Conservation (phyloP, 2,888 invertebrate genomes). For the Agrilus cyanescens region DNA sequence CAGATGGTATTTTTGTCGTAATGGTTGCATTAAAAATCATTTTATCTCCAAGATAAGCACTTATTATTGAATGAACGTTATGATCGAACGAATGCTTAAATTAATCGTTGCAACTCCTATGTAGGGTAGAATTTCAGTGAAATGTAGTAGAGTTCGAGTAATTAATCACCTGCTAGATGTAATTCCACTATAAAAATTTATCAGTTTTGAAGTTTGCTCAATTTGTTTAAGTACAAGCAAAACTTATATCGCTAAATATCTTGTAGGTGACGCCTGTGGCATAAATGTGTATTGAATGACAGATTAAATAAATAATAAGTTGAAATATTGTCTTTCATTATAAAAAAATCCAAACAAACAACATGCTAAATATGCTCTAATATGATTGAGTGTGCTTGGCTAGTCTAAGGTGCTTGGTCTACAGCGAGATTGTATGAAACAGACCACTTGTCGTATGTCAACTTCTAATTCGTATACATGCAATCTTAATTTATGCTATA, state of each 20-base stretch:
- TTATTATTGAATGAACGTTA: constrained; percentile 22
- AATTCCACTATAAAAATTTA: constrained; percentile 15
- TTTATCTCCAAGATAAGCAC: constrained; percentile 3
- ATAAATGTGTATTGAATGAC: constrained; percentile 31
- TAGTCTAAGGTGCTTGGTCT: too few relatives aligned
- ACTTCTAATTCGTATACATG: too few relatives aligned
- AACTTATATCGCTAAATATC: constrained; percentile 27
- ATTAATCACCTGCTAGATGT: constrained; percentile 25
- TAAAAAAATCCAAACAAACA: too few relatives aligned
- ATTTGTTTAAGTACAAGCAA: constrained; percentile 19
- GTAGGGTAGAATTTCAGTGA: constrained; percentile 30
- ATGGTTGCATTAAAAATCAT: not conserved
- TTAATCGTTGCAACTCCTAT: constrained; percentile 29
- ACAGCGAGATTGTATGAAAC: too few relatives aligned
- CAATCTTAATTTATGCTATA: too few relatives aligned
- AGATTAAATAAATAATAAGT: too few relatives aligned
- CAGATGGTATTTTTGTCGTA: not conserved
- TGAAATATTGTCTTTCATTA: too few relatives aligned
- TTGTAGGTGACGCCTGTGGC: constrained; percentile 30
- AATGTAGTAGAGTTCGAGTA: constrained; percentile 32
- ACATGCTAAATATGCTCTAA: too few relatives aligned
- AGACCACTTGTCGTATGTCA: too few relatives aligned
- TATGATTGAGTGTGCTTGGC: too few relatives aligned
- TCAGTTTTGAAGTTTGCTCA: constrained; percentile 17
- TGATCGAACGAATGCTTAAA: constrained; percentile 28